phyloP scores from a whole-genome alignment of 2,888 invertebrate species.

The Petrophora chlorosata region DNA sequence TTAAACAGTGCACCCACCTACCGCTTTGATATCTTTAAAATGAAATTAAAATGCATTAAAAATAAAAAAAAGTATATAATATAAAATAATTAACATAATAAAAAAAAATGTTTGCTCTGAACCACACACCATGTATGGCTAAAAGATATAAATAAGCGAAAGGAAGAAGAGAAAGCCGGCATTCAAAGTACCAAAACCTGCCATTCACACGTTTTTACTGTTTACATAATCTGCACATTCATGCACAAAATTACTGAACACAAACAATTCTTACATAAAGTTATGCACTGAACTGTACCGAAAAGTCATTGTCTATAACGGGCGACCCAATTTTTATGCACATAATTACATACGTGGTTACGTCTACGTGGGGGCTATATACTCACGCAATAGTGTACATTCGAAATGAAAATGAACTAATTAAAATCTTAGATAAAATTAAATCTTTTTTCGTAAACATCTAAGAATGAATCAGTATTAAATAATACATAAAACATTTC shows the following conservation, averaged over 20 bases:
- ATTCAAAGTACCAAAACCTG: not conserved
- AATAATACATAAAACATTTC: too few species aligned
- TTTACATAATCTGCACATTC: slow-evolving; percentile 25
- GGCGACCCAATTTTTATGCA: slow-evolving; percentile 66
- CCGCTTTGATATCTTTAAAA: too few species aligned
- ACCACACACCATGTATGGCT: not conserved
- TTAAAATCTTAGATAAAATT: too few species aligned
- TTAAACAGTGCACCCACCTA: too few species aligned
- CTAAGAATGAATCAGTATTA: too few species aligned
- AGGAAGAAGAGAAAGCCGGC: not conserved
- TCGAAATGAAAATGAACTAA: not conserved
- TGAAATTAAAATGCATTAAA: too few species aligned
- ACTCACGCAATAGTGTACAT: slow-evolving; percentile 9
- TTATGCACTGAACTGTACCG: slow-evolving; percentile 33
- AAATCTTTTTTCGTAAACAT: too few species aligned
- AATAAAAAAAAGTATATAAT: too few species aligned
- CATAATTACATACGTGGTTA: slow-evolving; percentile 52
- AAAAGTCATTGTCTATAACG: slow-evolving; percentile 50
- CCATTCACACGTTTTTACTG: not conserved
- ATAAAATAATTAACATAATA: too few species aligned
- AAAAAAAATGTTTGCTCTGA: too few species aligned
- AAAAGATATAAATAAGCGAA: not conserved
- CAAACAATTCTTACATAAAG: slow-evolving; percentile 28
- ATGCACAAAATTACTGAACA: slow-evolving; percentile 17
- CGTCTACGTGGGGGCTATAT: slow-evolving; percentile 44